Conservation (phyloP, 2,797 vertebrate genomes). For the Pantherophis alleghaniensis region DNA sequence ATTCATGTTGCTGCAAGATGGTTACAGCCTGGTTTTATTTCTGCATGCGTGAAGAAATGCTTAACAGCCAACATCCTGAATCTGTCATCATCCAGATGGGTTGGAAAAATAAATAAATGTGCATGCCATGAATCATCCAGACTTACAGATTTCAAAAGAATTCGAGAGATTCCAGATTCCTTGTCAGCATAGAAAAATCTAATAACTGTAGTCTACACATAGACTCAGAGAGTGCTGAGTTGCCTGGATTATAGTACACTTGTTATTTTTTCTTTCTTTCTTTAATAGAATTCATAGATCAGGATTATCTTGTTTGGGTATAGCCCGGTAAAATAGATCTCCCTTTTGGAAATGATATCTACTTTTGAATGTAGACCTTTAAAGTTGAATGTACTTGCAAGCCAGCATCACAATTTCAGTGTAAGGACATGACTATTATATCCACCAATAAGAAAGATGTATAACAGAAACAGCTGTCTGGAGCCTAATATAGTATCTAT, state of each 20-base stretch:
- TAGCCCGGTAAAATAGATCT: background rate
- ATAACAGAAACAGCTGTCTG: conserved; percentile 29
- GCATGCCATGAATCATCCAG: background rate
- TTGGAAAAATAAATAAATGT: background rate
- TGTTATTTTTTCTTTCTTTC: background rate
- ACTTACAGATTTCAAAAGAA: background rate
- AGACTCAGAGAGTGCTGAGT: too few relatives aligned
- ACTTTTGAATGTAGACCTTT: background rate
- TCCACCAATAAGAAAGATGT: conserved; percentile 41
- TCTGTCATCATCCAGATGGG: background rate
- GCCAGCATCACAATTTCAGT: conserved; percentile 14
- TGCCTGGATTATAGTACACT: background rate
- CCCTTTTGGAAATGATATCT: background rate
- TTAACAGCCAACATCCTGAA: background rate
- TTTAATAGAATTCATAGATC: background rate
- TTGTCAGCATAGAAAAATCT: background rate
- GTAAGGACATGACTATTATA: conserved; percentile 38
- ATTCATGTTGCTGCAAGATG: background rate
- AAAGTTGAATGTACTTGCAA: conserved; percentile 1
- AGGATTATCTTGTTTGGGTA: background rate
- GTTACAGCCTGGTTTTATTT: background rate
- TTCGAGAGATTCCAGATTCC: background rate
- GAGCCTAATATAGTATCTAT: conserved; percentile 31
- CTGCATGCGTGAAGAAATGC: background rate
- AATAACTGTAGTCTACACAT: background rate